Conservation (phyloP, 2,888 invertebrate species). For the Drosophila diplacantha region DNA sequence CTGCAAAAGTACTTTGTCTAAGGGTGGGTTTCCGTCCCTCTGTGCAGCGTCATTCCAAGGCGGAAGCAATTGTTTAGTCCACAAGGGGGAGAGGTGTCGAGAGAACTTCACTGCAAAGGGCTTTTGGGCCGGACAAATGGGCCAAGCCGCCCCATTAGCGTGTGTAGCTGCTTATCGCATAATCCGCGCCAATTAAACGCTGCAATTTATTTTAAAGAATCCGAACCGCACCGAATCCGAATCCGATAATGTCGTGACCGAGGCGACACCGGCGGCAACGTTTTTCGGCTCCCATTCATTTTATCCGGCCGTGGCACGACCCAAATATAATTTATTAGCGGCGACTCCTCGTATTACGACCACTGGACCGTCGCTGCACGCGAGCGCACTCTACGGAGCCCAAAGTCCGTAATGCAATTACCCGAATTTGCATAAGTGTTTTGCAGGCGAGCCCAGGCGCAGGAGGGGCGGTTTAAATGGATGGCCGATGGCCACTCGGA, state of each 20-base stretch:
- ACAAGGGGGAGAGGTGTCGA: constrained; percentile 27
- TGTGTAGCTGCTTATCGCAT: constrained; percentile 55
- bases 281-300: constrained; percentile 41
- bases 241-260: constrained; percentile 24
- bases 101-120: constrained; percentile 23
- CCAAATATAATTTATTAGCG: constrained; percentile 43
- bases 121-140: constrained; percentile 41
- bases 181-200: constrained; percentile 59
- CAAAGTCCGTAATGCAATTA: constrained; percentile 58
- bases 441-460: constrained; percentile 42
- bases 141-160: constrained; percentile 47
- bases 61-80: constrained; percentile 52
- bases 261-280: constrained; percentile 22
- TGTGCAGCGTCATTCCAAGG: constrained; percentile 52
- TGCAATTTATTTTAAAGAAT: constrained; percentile 59
- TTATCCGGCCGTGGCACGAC: constrained; percentile 23
- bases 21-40: constrained; percentile 16
- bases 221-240: neutral
- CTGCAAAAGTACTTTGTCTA: constrained; percentile 15
- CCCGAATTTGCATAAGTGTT: constrained; percentile 63
- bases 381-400: constrained; percentile 37
- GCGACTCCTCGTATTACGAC: constrained; percentile 16
- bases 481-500: constrained; percentile 7
- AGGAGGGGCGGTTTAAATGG: constrained; percentile 20
- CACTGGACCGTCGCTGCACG: constrained; percentile 38